Conservation (phyloP, 1,140 invertebrate species). For the Akabosia matsudoensis region DNA sequence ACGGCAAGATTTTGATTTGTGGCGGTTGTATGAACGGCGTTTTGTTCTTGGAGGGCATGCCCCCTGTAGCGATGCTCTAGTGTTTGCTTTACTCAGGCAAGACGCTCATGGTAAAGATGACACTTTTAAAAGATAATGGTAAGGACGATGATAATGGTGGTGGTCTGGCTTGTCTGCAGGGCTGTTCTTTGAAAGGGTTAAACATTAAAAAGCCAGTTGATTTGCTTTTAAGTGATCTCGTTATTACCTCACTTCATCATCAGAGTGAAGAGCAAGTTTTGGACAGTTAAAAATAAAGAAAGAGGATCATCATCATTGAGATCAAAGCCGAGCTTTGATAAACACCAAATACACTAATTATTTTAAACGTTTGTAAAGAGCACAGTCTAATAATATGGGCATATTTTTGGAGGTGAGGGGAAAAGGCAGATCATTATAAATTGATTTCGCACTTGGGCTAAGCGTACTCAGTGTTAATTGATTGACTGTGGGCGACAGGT, state of each 20-base stretch:
- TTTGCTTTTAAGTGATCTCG: conserved; percentile 2
- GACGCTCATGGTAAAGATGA: not conserved
- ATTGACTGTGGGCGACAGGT: no score
- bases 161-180: not conserved
- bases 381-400: not conserved
- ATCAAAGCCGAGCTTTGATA: not conserved
- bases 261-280: not conserved
- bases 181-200: not conserved
- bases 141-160: not conserved
- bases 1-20: not conserved
- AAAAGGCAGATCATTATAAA: not conserved
- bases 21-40: no score
- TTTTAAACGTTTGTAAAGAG: not conserved
- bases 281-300: no score
- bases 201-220: not conserved
- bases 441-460: not conserved
- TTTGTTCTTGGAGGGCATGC: not conserved
- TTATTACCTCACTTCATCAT: not conserved
- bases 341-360: not conserved
- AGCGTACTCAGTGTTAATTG: not conserved
- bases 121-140: not conserved
- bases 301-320: not conserved
- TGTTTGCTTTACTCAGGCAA: not conserved
- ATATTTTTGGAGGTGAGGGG: not conserved
- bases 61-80: not conserved